A percentile compares a stretch with the other conserved stretches of the same genome.
Conservation (phyloP, 2,888 invertebrate genomes). For the Conomelus anceps region DNA sequence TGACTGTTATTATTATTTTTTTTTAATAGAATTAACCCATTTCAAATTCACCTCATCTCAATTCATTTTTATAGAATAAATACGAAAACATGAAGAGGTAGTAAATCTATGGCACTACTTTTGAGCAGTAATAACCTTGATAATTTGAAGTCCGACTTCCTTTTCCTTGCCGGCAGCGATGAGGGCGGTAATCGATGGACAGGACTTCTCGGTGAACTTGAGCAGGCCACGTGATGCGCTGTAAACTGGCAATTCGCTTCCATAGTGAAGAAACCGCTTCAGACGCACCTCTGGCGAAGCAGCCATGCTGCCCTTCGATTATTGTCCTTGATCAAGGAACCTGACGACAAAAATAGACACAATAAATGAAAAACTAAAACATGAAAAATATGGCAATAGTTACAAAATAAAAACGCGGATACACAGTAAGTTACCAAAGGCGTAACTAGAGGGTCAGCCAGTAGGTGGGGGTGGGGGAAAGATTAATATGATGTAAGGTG, state of each 20-base stretch:
- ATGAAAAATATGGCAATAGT: too few species aligned
- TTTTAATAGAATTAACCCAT: too few species aligned
- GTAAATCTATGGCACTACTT: too few species aligned
- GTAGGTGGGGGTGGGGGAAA: too few species aligned
- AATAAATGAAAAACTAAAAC: background rate
- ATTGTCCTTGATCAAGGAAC: background rate
- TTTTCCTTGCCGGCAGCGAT: background rate
- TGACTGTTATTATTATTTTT: too few species aligned
- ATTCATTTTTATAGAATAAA: too few species aligned
- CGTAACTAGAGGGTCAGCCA: too few species aligned
- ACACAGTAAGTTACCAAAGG: too few species aligned
- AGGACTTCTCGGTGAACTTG: background rate
- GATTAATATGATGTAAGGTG: too few species aligned
- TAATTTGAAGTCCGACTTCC: background rate
- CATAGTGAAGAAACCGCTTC: conserved; percentile 12
- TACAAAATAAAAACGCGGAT: too few species aligned
- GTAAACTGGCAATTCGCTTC: background rate
- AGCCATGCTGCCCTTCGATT: background rate
- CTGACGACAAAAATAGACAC: background rate
- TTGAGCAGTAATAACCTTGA: background rate
- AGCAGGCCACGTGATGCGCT: background rate
- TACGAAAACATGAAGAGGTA: too few species aligned
- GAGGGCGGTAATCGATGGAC: background rate
- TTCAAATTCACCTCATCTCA: too few species aligned
- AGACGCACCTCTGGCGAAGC: conserved; percentile 1